These are phyloP conservation scores for Hypsibius dujardini DNA, from an alignment of 1,140 invertebrate species.

Conservation along the genomic window DNA sequence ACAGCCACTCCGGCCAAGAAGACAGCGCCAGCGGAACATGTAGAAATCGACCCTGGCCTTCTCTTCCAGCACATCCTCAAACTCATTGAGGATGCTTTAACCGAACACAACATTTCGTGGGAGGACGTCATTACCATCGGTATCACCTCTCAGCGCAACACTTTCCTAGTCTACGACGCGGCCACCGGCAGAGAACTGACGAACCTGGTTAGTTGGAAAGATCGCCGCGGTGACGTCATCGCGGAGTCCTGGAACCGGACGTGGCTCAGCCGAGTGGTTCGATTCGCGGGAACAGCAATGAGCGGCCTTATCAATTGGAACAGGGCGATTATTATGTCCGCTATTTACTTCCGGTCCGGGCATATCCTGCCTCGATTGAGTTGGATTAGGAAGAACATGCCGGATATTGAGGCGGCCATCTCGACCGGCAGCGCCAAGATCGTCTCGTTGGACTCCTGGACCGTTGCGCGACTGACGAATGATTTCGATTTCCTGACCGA, in stretches of 20 bases:
- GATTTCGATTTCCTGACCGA: not conserved
- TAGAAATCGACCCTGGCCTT: not conserved
- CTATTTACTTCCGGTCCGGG: not conserved
- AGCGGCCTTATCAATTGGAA: not conserved
- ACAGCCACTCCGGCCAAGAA: not conserved
- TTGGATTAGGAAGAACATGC: not conserved
- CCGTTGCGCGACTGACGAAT: not conserved
- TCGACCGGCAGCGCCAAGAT: not conserved
- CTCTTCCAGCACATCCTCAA: not conserved
- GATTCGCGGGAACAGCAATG: not conserved
- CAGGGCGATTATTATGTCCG: not conserved
- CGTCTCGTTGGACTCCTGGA: not conserved
- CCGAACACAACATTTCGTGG: not conserved
- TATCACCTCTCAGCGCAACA: conserved; percentile 5
- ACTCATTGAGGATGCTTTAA: not conserved
- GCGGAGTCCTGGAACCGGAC: not conserved
- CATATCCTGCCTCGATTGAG: conserved; percentile 9
- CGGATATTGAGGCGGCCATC: not conserved
- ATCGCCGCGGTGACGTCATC: not conserved
- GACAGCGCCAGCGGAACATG: not conserved
- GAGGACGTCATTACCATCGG: not conserved
- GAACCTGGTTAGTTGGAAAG: not conserved
- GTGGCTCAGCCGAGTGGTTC: not conserved
- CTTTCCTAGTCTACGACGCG: not conserved
- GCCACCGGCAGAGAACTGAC: too few relatives aligned